Evolutionary conservation across 2,888 invertebrate species (phyloP).

Genomic region (Noctua pronuba): DNA sequence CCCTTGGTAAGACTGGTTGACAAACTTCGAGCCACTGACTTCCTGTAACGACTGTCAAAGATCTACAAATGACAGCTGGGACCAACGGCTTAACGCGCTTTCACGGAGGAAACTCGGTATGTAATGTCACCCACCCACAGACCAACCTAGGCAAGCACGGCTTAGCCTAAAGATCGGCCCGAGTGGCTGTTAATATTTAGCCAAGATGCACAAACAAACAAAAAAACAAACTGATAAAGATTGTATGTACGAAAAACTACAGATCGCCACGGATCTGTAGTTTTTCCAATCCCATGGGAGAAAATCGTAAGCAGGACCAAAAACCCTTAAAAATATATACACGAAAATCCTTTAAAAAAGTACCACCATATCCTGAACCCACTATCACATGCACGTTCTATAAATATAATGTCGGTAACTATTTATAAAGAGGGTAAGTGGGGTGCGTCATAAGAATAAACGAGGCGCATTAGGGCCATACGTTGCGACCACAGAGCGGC

Average conservation of each 20-base stretch:
- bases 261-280: background rate
- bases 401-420: slow-evolving; percentile 67
- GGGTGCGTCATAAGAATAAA: slow-evolving; percentile 74
- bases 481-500: slow-evolving; percentile 65
- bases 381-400: slow-evolving; percentile 58
- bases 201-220: too few species aligned
- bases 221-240: background rate
- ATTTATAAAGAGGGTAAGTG: slow-evolving; percentile 70
- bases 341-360: slow-evolving; percentile 38
- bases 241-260: too few species aligned
- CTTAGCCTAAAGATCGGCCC: too few species aligned
- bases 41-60: too few species aligned
- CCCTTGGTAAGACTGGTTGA: too few species aligned
- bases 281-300: background rate
- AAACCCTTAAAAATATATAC: background rate
- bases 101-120: too few species aligned
- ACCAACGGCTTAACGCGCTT: too few species aligned
- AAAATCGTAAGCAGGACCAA: background rate
- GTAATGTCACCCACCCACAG: too few species aligned
- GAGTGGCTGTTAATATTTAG: too few species aligned
- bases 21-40: too few species aligned
- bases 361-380: slow-evolving; percentile 22
- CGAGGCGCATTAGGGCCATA: slow-evolving; percentile 74
- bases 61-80: too few species aligned
- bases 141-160: too few species aligned